A percentile compares a stretch with the other conserved stretches of the same genome.
These are phyloP conservation scores for Eumacrocentrus americanus DNA, from an alignment of 2,888 invertebrate species.

Conservation along the genomic window DNA sequence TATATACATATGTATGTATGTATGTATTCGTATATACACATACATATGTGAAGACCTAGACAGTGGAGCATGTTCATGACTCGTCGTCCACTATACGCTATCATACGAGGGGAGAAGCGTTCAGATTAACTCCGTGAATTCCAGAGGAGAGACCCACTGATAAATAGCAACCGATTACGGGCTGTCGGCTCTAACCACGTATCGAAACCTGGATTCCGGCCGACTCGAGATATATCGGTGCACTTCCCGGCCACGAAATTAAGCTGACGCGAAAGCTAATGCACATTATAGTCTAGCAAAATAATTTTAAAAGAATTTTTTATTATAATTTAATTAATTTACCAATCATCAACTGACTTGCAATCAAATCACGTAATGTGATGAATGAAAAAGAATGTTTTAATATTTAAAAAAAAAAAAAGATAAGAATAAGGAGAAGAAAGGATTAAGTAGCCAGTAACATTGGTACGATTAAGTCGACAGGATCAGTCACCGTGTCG, in stretches of 20 bases:
- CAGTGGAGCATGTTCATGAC: no score
- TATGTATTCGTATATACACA: conserved; percentile 7
- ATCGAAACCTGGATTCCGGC: conserved; percentile 40
- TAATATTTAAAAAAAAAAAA: no score
- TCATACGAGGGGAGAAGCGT: conserved; percentile 5
- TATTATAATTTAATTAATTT: no score
- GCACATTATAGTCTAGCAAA: not conserved
- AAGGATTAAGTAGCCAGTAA: no score
- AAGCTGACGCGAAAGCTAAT: not conserved
- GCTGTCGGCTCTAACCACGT: conserved; percentile 44
- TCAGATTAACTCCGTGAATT: conserved; percentile 45
- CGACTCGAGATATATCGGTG: conserved; percentile 17
- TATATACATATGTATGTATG: not conserved
- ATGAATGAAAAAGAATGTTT: no score
- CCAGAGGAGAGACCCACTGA: conserved; percentile 40
- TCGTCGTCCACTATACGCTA: no score
- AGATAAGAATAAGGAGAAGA: no score
- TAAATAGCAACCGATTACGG: conserved; percentile 50
- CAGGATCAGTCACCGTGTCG: not conserved
- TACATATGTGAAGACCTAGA: conserved; percentile 14
- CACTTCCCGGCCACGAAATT: not conserved
- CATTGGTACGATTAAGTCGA: not conserved
- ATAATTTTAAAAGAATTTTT: not conserved
- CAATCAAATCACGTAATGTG: no score
- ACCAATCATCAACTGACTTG: no score